Evolutionary conservation across 2,888 invertebrate species (phyloP).

Genomic region (Toxonevra muliebris): DNA sequence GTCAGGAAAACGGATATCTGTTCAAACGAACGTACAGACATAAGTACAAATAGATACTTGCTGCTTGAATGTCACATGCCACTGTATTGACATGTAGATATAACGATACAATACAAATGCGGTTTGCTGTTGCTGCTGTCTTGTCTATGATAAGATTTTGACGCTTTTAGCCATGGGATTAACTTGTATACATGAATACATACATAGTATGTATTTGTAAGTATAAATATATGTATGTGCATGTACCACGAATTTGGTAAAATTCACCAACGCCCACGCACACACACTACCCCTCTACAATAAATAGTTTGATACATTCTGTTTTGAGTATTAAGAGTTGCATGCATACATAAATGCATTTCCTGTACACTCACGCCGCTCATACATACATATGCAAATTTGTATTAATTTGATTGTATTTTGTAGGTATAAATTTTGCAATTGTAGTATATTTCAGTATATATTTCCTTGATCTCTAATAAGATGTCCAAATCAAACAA

Average conservation of each 20-base stretch:
- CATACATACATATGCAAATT: neutral
- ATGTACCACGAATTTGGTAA: too few species aligned
- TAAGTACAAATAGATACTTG: neutral
- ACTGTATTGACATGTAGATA: neutral
- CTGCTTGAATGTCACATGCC: neutral
- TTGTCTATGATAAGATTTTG: conserved; percentile 15
- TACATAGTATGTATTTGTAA: too few species aligned
- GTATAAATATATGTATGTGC: too few species aligned
- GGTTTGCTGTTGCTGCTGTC: neutral
- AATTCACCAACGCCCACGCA: neutral
- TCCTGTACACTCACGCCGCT: neutral
- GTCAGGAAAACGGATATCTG: conserved; percentile 1
- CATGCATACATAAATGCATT: too few species aligned
- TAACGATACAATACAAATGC: neutral
- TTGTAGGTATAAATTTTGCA: neutral
- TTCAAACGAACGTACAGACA: neutral
- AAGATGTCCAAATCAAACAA: too few species aligned
- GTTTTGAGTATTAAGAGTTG: neutral
- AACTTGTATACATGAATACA: neutral
- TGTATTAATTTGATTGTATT: conserved; percentile 20
- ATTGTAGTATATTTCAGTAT: neutral
- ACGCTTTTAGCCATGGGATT: conserved; percentile 26
- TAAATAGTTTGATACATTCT: neutral
- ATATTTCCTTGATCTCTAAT: neutral
- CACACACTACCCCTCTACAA: neutral